Conservation (phyloP, 1,140 invertebrate species). For the Trichonephila clavipes region DNA sequence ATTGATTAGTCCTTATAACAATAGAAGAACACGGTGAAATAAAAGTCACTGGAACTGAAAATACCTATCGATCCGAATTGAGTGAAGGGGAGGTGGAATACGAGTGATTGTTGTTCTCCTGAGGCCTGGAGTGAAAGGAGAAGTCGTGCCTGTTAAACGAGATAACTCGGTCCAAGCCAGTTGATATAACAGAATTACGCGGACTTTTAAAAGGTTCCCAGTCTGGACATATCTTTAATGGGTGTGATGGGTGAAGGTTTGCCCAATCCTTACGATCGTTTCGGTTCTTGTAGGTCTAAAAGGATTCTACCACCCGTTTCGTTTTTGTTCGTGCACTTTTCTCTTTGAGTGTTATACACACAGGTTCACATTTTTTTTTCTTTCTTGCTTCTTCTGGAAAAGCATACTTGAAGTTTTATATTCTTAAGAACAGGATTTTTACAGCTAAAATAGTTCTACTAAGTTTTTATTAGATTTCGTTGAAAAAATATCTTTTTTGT, state of each 20-base stretch:
- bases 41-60: slow-evolving; percentile 30
- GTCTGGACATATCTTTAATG: slow-evolving; percentile 56
- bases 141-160: slow-evolving; percentile 66
- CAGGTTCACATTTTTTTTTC: no score
- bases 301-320: neutral
- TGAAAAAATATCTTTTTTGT: no score
- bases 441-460: no score
- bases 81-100: neutral
- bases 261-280: neutral
- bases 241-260: slow-evolving; percentile 19
- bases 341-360: no score
- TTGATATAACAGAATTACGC: slow-evolving; percentile 57
- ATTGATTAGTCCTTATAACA: slow-evolving; percentile 41
- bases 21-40: slow-evolving; percentile 34
- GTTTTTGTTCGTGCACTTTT: no score
- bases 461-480: no score
- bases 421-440: no score
- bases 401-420: no score
- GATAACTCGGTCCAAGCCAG: slow-evolving; percentile 56
- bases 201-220: slow-evolving; percentile 33
- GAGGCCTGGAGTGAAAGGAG: slow-evolving; percentile 35
- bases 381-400: no score
- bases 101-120: slow-evolving; percentile 58
- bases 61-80: slow-evolving; percentile 44
- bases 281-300: neutral